phyloP scores from a whole-genome alignment of 2,113 vertebrate genomes.

The Tamias sibiricus region DNA sequence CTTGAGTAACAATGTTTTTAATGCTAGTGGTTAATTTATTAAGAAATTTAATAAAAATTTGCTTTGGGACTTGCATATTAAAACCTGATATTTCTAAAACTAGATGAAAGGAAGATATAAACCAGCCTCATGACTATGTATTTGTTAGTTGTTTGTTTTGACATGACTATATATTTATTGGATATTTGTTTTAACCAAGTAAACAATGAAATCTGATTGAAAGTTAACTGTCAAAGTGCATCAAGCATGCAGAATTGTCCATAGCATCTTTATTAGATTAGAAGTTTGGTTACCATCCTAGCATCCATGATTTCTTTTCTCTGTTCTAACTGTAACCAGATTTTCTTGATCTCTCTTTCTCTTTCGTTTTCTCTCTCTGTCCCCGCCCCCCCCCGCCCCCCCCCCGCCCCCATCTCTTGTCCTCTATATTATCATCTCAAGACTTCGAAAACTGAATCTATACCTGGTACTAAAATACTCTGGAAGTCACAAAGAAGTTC shows the following conservation, averaged over 20 bases:
- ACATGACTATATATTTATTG: conserved; percentile 53
- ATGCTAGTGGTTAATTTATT: conserved; percentile 76
- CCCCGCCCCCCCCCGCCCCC: not conserved
- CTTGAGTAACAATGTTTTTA: conserved; percentile 61
- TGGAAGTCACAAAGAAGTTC: conserved; percentile 48
- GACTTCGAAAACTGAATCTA: conserved; percentile 41
- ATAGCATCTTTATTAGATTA: conserved; percentile 77
- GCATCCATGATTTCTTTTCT: conserved; percentile 50
- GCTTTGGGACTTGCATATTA: conserved; percentile 56
- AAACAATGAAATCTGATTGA: conserved; percentile 74
- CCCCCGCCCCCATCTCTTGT: conserved; percentile 49
- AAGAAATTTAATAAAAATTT: conserved; percentile 64
- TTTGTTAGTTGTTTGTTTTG: conserved; percentile 70
- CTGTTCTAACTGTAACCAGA: conserved; percentile 12
- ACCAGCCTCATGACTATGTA: conserved; percentile 47
- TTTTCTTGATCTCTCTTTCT: not conserved
- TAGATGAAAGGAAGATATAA: conserved; percentile 70
- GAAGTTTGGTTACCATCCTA: not conserved
- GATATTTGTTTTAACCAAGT: conserved; percentile 73
- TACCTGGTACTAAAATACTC: conserved; percentile 54
- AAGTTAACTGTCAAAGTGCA: conserved; percentile 70
- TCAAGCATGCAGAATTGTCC: conserved; percentile 74
- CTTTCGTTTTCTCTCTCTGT: not conserved
- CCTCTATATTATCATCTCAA: not conserved
- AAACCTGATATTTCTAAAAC: conserved; percentile 64